Conservation (phyloP, 2,888 invertebrate genomes). For the Branchipolynoe longqiensis region DNA sequence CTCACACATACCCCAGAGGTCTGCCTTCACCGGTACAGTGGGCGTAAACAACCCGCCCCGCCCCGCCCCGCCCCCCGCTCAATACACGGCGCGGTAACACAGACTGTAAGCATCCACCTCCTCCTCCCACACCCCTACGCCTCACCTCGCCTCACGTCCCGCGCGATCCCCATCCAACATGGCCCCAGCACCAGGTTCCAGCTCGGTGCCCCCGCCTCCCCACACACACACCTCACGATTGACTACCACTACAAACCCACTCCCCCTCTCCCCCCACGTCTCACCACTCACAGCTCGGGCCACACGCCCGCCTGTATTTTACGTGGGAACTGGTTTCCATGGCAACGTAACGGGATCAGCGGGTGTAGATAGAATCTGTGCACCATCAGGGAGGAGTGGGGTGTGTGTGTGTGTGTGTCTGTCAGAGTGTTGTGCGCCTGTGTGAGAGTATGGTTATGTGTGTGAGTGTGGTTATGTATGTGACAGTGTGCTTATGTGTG, state of each 20-base stretch:
- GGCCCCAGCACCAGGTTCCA: too few species aligned
- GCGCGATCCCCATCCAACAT: neutral
- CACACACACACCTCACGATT: too few species aligned
- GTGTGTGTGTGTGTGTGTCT: too few species aligned
- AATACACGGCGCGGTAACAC: too few species aligned
- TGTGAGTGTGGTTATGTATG: too few species aligned
- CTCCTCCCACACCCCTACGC: neutral
- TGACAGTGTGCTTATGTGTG: too few species aligned
- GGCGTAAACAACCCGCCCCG: too few species aligned
- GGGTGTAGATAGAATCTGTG: constrained; percentile 12
- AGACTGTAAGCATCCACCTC: neutral
- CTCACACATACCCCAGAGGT: neutral
- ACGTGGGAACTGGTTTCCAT: neutral
- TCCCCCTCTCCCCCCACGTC: neutral
- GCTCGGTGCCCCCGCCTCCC: too few species aligned
- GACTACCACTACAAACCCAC: neutral
- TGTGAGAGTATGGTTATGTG: too few species aligned
- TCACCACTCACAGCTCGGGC: neutral
- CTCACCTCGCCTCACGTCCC: neutral
- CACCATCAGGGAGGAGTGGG: neutral
- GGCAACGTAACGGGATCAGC: constrained; percentile 12
- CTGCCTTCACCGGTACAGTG: neutral
- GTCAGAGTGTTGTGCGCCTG: too few species aligned
- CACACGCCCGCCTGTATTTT: neutral
- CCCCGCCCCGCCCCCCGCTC: neutral